Evolutionary conservation across 1,140 invertebrate species (phyloP), one percentile per base, ranked within the genome.

Genomic region (Aphaenogaster floridana): DNA sequence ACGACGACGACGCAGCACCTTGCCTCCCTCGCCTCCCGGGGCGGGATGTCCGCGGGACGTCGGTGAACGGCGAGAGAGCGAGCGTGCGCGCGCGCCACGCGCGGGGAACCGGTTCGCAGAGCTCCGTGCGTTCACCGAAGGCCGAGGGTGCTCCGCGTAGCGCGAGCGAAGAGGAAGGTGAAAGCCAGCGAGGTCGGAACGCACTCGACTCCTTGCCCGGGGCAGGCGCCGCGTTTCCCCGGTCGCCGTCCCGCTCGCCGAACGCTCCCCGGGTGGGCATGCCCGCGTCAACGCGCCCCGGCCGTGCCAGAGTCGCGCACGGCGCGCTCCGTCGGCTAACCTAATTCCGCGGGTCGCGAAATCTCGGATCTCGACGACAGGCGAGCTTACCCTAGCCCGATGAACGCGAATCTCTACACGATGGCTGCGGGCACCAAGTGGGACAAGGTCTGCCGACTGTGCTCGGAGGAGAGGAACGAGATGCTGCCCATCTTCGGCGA

Each of bases 401-500:
- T 74, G 50, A 48, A 74, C 39, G 39, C 17, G 39, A 48, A 63
- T 57, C 71, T 84, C 34, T 88, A 88, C 61, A 69, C 72, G 45
- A 91, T 91, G 90, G 81, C 85, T 52, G 36, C 83, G 45, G 63
- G 86, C 13, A 63, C 85, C 80, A 90, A 91, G 50, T 93, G 92
- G 93, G 90, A 92, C n/a, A 92, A 92, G 69, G 90, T 77, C 42
- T 94, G 94, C 69, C 92, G 94, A 48, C 76, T 94, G n/a, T 94
- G 94, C 81, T 88, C 91, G n/a, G 93, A 94, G 59, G 89, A 93
- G 74, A 92, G 85, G 13, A 92, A 87, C 28, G 94, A 94, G 45
- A 94, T 94, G 94, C 69, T 94, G 34, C 63, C 91, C 0, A 94
- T 94, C 63, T 94, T 93, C 63, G 94, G 94, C 8, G 91, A 92